Evolutionary conservation across 1,140 invertebrate genomes (phyloP), one percentile per base, ranked within the genome.

Genomic region (Ganaspis sp.): DNA sequence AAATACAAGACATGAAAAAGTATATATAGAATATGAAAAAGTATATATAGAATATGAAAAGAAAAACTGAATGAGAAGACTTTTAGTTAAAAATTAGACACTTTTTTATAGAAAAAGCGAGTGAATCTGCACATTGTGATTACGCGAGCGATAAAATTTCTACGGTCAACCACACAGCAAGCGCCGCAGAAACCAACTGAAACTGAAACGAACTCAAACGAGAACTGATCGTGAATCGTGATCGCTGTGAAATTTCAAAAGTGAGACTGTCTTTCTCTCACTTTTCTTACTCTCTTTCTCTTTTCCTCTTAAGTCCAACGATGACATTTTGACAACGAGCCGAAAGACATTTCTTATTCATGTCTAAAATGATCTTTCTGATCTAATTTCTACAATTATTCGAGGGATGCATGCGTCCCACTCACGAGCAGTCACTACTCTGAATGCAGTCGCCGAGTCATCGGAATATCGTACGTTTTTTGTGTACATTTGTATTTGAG

Each of bases 291-390:
- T 64, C 54, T 64, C 54, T 64, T 26, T 64, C 21, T 64, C 54
- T 26, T 64, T 64, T 64, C 9, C 21, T 26, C 76, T 49, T 53
- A 23, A n/a, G 9, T 53, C 1, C 37, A 78, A 64, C 76, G 77
- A 12, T 15, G 64, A 49, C 23, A 37, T 37, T 54, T 42, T 45
- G 45, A 58, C 54, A 42, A 49, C 4, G 69, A 23, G 49, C 71
- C n/a, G 81, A 76, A 75, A 85, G 84, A 80, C 78, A 84, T 77
- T 69, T 26, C 73, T 75, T 78, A 84, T 84, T 84, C 82, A 82
- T 84, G 23, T 23, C 15, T 26, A 12, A 11, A 0, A 15, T 15
- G 9, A 1, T 64, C 4, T 12, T 64, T 64, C 12, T 29, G 11
- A 26, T 26, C 54, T 64, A 64, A 64, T 64, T 64, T 26, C 9